These are phyloP conservation scores for Xiphophorus birchmanni DNA, from an alignment of 2,797 vertebrate genomes.

Conservation along the genomic window DNA sequence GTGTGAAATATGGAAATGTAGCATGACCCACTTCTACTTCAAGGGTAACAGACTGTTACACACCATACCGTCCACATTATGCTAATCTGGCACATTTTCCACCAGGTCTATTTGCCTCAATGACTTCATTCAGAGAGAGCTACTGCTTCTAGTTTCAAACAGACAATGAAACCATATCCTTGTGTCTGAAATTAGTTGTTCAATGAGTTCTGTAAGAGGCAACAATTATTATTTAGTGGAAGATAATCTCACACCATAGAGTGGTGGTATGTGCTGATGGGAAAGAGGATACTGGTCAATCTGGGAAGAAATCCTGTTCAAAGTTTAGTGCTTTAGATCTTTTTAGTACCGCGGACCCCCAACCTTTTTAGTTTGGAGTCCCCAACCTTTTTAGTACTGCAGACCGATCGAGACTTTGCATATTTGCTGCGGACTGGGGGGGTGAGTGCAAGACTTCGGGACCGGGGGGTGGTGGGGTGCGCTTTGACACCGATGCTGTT, in stretches of 20 bases:
- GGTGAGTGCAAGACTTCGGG: no score
- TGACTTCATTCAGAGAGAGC: conserved; percentile 40
- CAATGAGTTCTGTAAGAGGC: conserved; percentile 7
- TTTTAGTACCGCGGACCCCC: no score
- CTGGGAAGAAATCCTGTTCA: not conserved
- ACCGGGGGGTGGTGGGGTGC: no score
- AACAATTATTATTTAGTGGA: not conserved
- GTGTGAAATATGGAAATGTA: conserved; percentile 72
- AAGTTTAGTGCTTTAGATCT: not conserved
- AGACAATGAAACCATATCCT: conserved; percentile 22
- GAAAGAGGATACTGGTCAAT: not conserved
- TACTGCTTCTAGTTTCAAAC: conserved; percentile 37
- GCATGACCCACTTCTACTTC: conserved; percentile 69
- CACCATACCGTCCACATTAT: conserved; percentile 62
- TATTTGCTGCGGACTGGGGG: no score
- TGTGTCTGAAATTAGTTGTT: conserved; percentile 42
- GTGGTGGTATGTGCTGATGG: not conserved
- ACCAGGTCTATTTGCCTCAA: conserved; percentile 44
- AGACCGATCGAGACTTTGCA: no score
- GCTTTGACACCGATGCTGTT: no score
- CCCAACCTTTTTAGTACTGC: no score
- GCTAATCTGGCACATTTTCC: conserved; percentile 54
- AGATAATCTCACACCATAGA: not conserved
- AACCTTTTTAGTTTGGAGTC: no score
- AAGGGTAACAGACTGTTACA: conserved; percentile 52